Conservation (phyloP, 2,113 vertebrate species). For the Lycaon pictus region DNA sequence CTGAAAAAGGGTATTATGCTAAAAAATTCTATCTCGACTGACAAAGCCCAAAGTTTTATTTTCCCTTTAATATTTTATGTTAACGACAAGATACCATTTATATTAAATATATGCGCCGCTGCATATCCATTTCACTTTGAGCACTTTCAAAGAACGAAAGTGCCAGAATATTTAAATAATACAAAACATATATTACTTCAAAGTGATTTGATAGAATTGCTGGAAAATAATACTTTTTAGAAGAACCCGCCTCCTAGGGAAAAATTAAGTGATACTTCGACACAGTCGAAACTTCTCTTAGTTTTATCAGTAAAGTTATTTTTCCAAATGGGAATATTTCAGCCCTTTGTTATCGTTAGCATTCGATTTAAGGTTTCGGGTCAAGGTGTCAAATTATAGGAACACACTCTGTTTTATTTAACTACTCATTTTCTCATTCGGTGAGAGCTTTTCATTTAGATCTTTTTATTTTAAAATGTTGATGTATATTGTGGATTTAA, state of each 20-base stretch:
- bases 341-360: slow-evolving; percentile 43
- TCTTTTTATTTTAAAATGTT: slow-evolving; percentile 51
- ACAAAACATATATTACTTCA: slow-evolving; percentile 44
- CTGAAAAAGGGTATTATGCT: slow-evolving; percentile 67
- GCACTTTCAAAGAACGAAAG: slow-evolving; percentile 63
- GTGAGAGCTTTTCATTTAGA: slow-evolving; percentile 36
- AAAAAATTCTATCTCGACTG: slow-evolving; percentile 75
- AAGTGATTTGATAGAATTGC: slow-evolving; percentile 66
- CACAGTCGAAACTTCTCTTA: slow-evolving; percentile 48
- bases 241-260: slow-evolving; percentile 56
- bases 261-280: slow-evolving; percentile 27
- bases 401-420: slow-evolving; percentile 42
- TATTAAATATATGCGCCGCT: slow-evolving; percentile 59
- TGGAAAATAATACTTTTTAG: slow-evolving; percentile 55
- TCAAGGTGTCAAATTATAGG: slow-evolving; percentile 54
- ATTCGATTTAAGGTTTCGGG: slow-evolving; percentile 56
- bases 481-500: slow-evolving; percentile 37
- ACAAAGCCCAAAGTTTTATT: slow-evolving; percentile 83
- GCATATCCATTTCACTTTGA: slow-evolving; percentile 51
- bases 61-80: slow-evolving; percentile 78
- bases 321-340: slow-evolving; percentile 53
- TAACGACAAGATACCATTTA: slow-evolving; percentile 68
- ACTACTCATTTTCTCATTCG: slow-evolving; percentile 26
- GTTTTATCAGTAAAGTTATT: slow-evolving; percentile 34
- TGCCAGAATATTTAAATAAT: slow-evolving; percentile 61